Conservation (phyloP, 1,140 invertebrate genomes). For the Tribolium castaneum region DNA sequence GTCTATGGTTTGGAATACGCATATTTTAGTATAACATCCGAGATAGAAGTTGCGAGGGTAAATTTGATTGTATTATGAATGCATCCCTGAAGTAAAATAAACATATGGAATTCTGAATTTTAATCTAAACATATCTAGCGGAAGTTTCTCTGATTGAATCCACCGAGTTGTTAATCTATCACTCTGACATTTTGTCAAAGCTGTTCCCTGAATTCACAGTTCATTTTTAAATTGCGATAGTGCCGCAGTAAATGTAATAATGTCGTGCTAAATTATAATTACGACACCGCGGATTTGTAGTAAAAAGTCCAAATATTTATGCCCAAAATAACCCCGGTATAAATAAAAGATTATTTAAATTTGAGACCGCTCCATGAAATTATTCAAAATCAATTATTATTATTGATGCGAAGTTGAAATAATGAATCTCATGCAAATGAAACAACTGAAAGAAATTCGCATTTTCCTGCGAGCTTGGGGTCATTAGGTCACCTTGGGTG, state of each 20-base stretch:
- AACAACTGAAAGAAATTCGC: background rate
- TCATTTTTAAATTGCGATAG: background rate
- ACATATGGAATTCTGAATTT: background rate
- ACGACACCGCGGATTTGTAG: background rate
- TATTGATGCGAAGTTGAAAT: too few relatives aligned
- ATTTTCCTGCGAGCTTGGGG: background rate
- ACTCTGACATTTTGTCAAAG: background rate
- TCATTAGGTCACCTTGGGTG: constrained; percentile 17
- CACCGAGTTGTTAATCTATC: background rate
- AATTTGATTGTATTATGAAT: constrained; percentile 6
- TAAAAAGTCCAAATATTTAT: constrained; percentile 28
- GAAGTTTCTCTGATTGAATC: background rate
- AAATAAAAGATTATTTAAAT: constrained; percentile 22
- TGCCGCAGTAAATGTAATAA: background rate
- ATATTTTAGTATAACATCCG: background rate
- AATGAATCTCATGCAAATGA: background rate
- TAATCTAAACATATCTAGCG: background rate
- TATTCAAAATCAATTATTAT: too few relatives aligned
- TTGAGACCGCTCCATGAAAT: background rate
- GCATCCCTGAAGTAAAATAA: constrained; percentile 8
- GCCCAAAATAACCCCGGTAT: background rate
- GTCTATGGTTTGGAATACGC: background rate
- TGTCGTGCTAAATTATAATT: background rate
- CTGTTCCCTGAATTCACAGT: background rate
- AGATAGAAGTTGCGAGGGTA: background rate